Base-by-base conservation (phyloP, 2,113 vertebrate genomes). In the Macrotus californicus region DNA sequence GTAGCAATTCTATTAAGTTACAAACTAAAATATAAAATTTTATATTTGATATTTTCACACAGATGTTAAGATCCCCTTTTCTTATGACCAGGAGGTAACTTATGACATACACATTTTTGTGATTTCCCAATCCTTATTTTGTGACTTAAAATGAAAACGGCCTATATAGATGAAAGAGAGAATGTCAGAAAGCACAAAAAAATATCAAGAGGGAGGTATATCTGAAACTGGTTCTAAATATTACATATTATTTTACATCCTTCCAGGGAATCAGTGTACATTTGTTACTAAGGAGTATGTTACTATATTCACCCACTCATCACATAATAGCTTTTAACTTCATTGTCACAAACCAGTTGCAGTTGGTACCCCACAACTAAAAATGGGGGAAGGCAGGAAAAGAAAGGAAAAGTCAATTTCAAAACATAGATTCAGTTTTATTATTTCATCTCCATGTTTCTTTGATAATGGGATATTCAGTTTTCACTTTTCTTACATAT, bases 111-210 rank as follows among this genome's bases (percentile, higher is more conserved):
- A n/a, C n/a, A n/a, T n/a, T n/a, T 82, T 87, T 69, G 2, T 73
- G 21, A 16, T 81, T 87, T 70, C 24, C 3, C 66, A 21, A 66
- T 64, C 3, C 34, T 43, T 2, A 79, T 56, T 52, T 75, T 84
- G n/a, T 93, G 34, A 94, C 3, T 85, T 79, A 87, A 66, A 73
- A 26, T 41, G n/a, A 75, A 66, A 91, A 94, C 69, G 3, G 5
- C 4, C 72, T 15, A 36, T 31, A 36, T 2, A 77, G 24, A 87
- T 50, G 22, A 59, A 84, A 36, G 13, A 39, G 3, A 64, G 18
- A 93, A 34, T 79, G 4, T 1, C 9, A 54, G 13, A 24, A 87
- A 80, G 50, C n/a, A 50, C 6, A 54, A 83, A 94, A 77, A n/a
- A 69, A 89, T 34, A 7, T 10, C n/a, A 70, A 89, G 2, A 59